Base-by-base conservation (phyloP, 2,113 vertebrate species). In the Bos indicus region DNA sequence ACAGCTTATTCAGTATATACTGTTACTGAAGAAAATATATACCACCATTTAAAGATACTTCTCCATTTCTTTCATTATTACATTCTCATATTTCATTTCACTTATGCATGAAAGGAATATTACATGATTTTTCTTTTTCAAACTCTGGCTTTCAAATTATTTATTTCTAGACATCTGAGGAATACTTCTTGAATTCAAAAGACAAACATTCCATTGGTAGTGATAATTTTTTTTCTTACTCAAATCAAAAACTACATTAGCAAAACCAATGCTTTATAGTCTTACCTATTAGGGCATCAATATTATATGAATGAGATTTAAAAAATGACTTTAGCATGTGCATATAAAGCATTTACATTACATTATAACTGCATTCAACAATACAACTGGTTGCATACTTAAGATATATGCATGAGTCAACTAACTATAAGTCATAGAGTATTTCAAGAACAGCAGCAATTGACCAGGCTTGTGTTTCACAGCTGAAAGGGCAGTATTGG, bases 381-480 rank as follows among this genome's bases (percentile, higher is more conserved):
- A 80, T 52, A 88, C 16, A 89, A 97, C 94, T 97, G 95, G 96
- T 26, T 81, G 97, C 86, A 90, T 91, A 36, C 81, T 92, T 95
- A 59, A 97, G 82, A 90, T 96, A 91, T 93, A 94, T 82, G 51
- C 88, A 59, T 94, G 33, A 94, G 92, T 26, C 48, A 97, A 94
- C 74, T 98, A 98, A 94, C 74, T 98, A 98, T 74, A 99, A 98
- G 95, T 99, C 99, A 97, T 99, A 98, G 25, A 99, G 99, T 64
- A 99, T 98, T 98, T 99, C 99, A 95, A 99, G 99, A 97, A 99
- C 92, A 12, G 98, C 98, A 96, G 99, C 99, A 91, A 99, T 98
- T 0, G 99, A 99, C 99, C 99, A 99, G 89, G 99, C 99, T 98
- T 99, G 99, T 26, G 99, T 99, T 99, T 99, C 99, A 98, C 99